A percentile compares a stretch with the other conserved stretches of the same genome.
Evolutionary conservation across 2,113 vertebrate species (phyloP).

Genomic region (Ia io): DNA sequence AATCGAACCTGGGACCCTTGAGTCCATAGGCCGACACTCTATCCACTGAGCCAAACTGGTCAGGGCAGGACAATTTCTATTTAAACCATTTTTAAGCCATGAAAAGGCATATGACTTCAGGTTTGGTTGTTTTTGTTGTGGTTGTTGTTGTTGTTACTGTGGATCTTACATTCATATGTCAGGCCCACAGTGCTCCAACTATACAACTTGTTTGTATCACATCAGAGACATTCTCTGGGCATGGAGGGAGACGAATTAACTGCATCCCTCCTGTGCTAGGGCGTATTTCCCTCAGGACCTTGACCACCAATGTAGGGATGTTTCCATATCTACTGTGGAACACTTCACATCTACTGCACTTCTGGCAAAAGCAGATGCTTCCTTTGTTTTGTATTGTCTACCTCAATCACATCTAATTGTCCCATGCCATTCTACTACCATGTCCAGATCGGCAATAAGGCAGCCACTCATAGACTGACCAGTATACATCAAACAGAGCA

Average conservation of each 20-base stretch:
- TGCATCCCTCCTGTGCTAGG: fast-evolving
- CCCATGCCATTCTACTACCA: not conserved
- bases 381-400: not conserved
- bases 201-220: not conserved
- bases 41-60: no score
- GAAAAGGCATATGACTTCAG: not conserved
- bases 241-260: not conserved
- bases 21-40: no score
- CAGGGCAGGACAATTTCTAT: not conserved
- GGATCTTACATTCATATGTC: not conserved
- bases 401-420: not conserved
- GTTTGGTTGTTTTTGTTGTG: not conserved
- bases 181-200: not conserved
- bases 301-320: not conserved
- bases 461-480: not conserved
- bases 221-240: not conserved
- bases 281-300: not conserved
- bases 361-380: not conserved
- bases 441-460: not conserved
- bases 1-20: no score
- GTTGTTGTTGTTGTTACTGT: not conserved
- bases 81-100: not conserved
- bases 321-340: not conserved
- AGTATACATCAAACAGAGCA: not conserved
- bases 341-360: not conserved